Percentiles rank a stretch among this genome's conserved stretches.
Evolutionary conservation across 2,113 vertebrate species (phyloP).

Genomic region (Paralichthys olivaceus): DNA sequence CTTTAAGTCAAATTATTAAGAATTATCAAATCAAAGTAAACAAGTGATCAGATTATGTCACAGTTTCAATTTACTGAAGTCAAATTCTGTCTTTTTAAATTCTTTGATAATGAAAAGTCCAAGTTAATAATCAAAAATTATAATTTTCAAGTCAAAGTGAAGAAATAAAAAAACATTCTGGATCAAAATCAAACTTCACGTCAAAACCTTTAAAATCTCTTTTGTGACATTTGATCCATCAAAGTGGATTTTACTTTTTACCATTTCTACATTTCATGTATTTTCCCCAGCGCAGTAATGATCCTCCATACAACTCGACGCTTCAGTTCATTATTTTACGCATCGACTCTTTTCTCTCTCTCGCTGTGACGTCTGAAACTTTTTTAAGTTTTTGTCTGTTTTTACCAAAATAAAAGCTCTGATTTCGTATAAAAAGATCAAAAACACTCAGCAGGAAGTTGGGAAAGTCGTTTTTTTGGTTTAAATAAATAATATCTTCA

Average conservation of each 20-base stretch:
- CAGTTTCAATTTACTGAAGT: too few species aligned
- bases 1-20: too few species aligned
- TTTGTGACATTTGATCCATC: not conserved
- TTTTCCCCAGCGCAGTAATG: not conserved
- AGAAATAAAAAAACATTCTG: not conserved
- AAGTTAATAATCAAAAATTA: not conserved
- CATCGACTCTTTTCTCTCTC: constrained; percentile 77
- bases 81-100: too few species aligned
- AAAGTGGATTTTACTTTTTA: not conserved
- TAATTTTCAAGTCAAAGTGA: not conserved
- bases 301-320: not conserved
- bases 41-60: too few species aligned
- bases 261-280: constrained; percentile 19
- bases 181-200: too few species aligned
- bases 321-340: too few species aligned
- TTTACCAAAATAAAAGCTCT: constrained; percentile 99
- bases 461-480: constrained; percentile 44
- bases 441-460: constrained; percentile 77
- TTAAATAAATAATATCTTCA: not conserved
- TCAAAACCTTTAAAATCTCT: too few species aligned
- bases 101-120: not conserved
- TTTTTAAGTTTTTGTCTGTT: constrained; percentile 50
- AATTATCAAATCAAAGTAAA: too few species aligned
- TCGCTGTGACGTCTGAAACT: constrained; percentile 72
- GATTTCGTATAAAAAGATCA: constrained; percentile 96